Conservation (phyloP, 2,797 vertebrate species). For the Sebastes diaconus region DNA sequence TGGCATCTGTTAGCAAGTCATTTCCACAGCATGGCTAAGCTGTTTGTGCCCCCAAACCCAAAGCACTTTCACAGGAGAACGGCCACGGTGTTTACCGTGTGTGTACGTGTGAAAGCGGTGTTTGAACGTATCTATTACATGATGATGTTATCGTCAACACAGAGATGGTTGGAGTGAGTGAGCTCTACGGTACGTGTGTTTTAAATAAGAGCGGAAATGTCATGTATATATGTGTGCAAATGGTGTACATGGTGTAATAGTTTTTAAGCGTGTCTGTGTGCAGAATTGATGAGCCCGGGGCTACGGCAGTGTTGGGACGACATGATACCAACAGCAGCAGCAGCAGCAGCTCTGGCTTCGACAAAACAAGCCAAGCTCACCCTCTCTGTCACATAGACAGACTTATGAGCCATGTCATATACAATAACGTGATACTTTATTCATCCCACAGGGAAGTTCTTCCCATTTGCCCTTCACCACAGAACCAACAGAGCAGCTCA, state of each 20-base stretch:
- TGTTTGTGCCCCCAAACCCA: conserved; percentile 70
- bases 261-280: background rate
- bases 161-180: background rate
- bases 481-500: conserved; percentile 20
- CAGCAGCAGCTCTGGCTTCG: conserved; percentile 17
- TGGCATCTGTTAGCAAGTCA: conserved; percentile 78
- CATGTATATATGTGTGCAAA: background rate
- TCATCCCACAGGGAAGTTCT: conserved; percentile 48
- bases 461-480: conserved; percentile 39
- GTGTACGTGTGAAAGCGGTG: conserved; percentile 22
- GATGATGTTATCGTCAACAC: background rate
- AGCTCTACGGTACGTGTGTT: background rate
- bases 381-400: conserved; percentile 27
- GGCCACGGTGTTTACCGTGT: conserved; percentile 10
- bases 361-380: conserved; percentile 27
- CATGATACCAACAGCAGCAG: conserved; percentile 17
- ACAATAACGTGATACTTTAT: conserved; percentile 54
- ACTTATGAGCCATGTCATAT: conserved; percentile 44
- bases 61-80: conserved; percentile 71
- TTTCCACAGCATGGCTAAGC: conserved; percentile 70
- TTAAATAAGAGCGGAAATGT: background rate
- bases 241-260: background rate
- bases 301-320: conserved; percentile 12
- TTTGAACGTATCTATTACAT: conserved; percentile 7
- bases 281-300: conserved; percentile 17